Conservation (phyloP, 2,113 vertebrate species). For the Lota lota region DNA sequence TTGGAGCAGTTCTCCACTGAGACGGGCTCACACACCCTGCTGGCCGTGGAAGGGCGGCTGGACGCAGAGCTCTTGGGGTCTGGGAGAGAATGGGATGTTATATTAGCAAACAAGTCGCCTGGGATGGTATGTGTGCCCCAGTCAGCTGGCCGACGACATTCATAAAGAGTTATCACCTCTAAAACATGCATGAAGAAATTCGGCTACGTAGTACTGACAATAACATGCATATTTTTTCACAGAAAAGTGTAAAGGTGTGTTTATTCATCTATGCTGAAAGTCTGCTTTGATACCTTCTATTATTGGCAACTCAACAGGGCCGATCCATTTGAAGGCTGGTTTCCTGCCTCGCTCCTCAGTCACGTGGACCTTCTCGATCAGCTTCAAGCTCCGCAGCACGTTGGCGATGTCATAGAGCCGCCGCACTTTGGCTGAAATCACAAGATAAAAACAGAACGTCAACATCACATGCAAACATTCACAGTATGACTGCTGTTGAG, state of each 20-base stretch:
- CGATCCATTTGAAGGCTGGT: conserved; percentile 95
- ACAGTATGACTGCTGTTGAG: too few relatives aligned
- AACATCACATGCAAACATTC: not conserved
- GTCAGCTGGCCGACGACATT: too few relatives aligned
- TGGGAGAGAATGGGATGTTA: conserved; percentile 20
- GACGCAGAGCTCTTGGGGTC: conserved; percentile 40
- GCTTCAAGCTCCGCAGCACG: conserved; percentile 89
- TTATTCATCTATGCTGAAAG: not conserved
- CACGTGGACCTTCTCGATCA: conserved; percentile 94
- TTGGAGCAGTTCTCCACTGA: conserved; percentile 87
- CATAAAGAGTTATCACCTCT: too few relatives aligned
- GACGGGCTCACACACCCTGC: conserved; percentile 51
- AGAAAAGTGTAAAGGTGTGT: not conserved
- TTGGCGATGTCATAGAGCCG: conserved; percentile 97
- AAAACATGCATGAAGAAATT: too few relatives aligned
- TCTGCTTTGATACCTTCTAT: conserved; percentile 63
- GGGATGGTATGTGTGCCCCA: not conserved
- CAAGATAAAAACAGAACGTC: not conserved
- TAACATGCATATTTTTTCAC: not conserved
- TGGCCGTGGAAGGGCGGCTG: conserved; percentile 19
- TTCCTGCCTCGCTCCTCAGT: conserved; percentile 89
- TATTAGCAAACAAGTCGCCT: not conserved
- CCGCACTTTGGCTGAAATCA: conserved; percentile 87
- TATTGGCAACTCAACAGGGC: conserved; percentile 78
- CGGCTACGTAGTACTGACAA: too few relatives aligned